Percentiles rank a stretch among this genome's conserved stretches.
These are phyloP conservation scores for Macaria liturata DNA, from an alignment of 2,888 invertebrate species.

Conservation along the genomic window DNA sequence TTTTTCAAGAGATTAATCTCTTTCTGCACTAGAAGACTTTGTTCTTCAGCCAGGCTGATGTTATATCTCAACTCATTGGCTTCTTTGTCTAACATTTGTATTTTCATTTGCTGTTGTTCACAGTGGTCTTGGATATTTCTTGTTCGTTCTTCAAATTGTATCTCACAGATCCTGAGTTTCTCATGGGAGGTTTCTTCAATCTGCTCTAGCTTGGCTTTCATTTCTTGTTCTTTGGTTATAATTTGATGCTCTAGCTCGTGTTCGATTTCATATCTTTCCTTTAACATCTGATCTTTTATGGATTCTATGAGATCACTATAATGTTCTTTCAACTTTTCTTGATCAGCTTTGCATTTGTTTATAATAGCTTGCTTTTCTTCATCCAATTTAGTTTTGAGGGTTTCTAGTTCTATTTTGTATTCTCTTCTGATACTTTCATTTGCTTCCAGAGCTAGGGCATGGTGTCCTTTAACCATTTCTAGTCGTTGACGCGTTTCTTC, in stretches of 20 bases:
- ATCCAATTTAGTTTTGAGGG: slow-evolving; percentile 69
- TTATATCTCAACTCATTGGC: slow-evolving; percentile 60
- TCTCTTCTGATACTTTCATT: slow-evolving; percentile 78
- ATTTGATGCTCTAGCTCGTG: slow-evolving; percentile 63
- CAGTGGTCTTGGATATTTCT: slow-evolving; percentile 66
- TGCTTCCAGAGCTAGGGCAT: slow-evolving; percentile 75
- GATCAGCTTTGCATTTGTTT: slow-evolving; percentile 62
- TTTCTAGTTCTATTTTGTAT: slow-evolving; percentile 74
- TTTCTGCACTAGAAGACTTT: slow-evolving; percentile 53
- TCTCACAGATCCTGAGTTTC: slow-evolving; percentile 73
- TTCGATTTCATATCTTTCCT: slow-evolving; percentile 65
- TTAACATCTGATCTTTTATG: slow-evolving; percentile 59
- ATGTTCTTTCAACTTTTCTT: slow-evolving; percentile 62
- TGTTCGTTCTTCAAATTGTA: slow-evolving; percentile 75
- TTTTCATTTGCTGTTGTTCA: slow-evolving; percentile 59
- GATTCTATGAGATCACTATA: slow-evolving; percentile 61
- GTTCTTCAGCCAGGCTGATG: slow-evolving; percentile 56
- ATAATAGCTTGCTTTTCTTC: slow-evolving; percentile 72
- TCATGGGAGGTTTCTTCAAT: slow-evolving; percentile 73
- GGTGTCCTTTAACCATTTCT: slow-evolving; percentile 79
- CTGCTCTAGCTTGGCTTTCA: slow-evolving; percentile 75
- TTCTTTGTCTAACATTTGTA: slow-evolving; percentile 63
- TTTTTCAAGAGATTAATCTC: slow-evolving; percentile 58
- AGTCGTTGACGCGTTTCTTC: slow-evolving; percentile 72
- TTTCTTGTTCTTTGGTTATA: slow-evolving; percentile 62